Evolutionary conservation across 2,888 invertebrate species (phyloP), one percentile per base, ranked within the genome.

Genomic region (Drosophila mulleri): DNA sequence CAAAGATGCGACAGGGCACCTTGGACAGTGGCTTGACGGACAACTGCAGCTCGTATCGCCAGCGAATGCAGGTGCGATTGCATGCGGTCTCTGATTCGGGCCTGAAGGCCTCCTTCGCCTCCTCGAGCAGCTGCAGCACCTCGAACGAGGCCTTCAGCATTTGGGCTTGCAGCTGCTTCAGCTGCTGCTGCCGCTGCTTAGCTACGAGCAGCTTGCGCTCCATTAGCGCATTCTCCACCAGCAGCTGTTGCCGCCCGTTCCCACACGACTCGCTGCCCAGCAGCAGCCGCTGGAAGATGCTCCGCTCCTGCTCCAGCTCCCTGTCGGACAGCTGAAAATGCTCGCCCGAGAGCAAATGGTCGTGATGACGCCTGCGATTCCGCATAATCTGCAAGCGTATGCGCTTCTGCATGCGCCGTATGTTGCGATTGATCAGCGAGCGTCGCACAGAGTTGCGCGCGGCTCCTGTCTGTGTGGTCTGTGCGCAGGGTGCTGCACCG

Each of bases 161-260:
- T 11, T 44, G 11, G 6, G 0, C 3, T 3, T 57, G 39, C 12
- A 48, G 26, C 1, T 3, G 39, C 12, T 59, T 29, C 7, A 48
- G 23, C 1, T 41, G 39, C 6, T 39, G 48, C 39, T 39, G 11
- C 11, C 39, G 59, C 39, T 48, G 48, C 48, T 29, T 39, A 16
- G 48, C 48, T 18, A 20, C 20, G 11, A 9, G 4, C 29, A 59
- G 59, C 20, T 29, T 39, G 11, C 48, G 59, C 48, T 41, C 29
- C 39, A 59, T 20, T 16, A 59, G 29, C 7, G 48, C 59, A 16
- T 48, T 59, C 48, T 59, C 48, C 7, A 41, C 20, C 18, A 29
- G 39, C 48, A 59, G 5, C 29, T 48, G 29, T 16, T 11, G 11
- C 1, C 2, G 16, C 1, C 0, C 29, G 7, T 18, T 8, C 3